A percentile compares a stretch with the other conserved stretches of the same genome.
These are phyloP conservation scores for Trypoxylon attenuatum DNA, from an alignment of 2,888 invertebrate genomes.

Conservation along the genomic window DNA sequence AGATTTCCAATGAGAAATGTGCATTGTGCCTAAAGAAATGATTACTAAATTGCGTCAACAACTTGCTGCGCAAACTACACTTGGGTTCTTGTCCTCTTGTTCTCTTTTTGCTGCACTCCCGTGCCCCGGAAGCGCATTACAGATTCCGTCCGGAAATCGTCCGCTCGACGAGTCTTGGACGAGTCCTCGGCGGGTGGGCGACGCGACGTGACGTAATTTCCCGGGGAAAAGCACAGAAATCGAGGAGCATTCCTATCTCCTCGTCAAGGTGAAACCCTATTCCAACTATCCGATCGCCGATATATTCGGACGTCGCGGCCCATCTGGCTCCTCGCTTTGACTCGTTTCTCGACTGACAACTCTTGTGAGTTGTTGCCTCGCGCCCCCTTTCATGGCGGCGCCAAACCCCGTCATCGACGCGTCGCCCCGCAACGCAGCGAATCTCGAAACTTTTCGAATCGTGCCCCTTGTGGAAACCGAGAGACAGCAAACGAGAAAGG, in stretches of 20 bases:
- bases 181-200: neutral
- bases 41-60: too few species aligned
- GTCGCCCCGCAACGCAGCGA: too few species aligned
- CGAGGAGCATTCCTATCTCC: constrained; percentile 10
- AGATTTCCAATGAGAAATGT: too few species aligned
- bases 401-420: too few species aligned
- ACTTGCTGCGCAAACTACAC: too few species aligned
- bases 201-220: neutral
- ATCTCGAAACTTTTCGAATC: constrained; percentile 47
- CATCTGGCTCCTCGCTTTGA: too few species aligned
- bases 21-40: too few species aligned
- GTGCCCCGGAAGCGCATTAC: neutral
- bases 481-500: neutral
- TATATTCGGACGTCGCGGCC: constrained; percentile 37
- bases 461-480: neutral
- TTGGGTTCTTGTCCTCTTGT: too few species aligned
- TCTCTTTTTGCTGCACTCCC: too few species aligned
- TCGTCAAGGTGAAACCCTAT: constrained; percentile 43
- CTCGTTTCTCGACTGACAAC: too few species aligned
- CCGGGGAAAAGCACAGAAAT: constrained; percentile 14
- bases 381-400: too few species aligned
- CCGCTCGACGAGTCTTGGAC: neutral
- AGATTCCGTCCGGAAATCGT: neutral
- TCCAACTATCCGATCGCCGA: constrained; percentile 39
- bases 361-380: too few species aligned